A percentile compares a stretch with the other conserved stretches of the same genome.
Conservation (phyloP, 2,888 invertebrate species). For the Portevinia maculata region DNA sequence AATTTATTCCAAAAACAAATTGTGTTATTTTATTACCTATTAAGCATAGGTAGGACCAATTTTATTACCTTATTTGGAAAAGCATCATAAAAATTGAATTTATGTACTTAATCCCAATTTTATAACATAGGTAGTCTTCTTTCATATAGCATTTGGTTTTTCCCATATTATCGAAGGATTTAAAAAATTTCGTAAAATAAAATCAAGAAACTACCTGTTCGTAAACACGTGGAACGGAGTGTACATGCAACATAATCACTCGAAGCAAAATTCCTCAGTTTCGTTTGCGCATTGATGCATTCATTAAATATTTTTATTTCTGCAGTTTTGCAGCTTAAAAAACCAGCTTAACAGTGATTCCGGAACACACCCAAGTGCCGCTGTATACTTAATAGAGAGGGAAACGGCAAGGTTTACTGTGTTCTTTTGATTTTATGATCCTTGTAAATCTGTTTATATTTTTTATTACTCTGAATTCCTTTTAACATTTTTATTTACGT, state of each 20-base stretch:
- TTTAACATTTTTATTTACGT: conserved; percentile 2
- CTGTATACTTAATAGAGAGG: background rate
- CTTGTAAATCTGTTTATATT: conserved; percentile 34
- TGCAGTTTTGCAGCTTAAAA: conserved; percentile 17
- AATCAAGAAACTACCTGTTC: too few relatives aligned
- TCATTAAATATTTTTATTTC: conserved; percentile 47
- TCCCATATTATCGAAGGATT: too few relatives aligned
- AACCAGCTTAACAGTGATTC: conserved; percentile 32
- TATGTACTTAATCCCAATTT: too few relatives aligned
- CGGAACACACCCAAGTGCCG: conserved; percentile 4
- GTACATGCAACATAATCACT: conserved; percentile 11
- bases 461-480: conserved; percentile 17
- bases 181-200: too few relatives aligned
- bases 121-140: too few relatives aligned
- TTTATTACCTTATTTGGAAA: too few relatives aligned
- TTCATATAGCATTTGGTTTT: too few relatives aligned
- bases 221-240: background rate
- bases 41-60: too few relatives aligned
- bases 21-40: too few relatives aligned
- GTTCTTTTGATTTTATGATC: conserved; percentile 30
- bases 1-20: too few relatives aligned
- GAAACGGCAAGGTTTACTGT: background rate
- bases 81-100: too few relatives aligned
- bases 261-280: conserved; percentile 4
- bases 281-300: conserved; percentile 50